These are phyloP conservation scores for Ciona savignyi DNA, from an alignment of 23 tunicate genomes.

Conservation along the genomic window DNA sequence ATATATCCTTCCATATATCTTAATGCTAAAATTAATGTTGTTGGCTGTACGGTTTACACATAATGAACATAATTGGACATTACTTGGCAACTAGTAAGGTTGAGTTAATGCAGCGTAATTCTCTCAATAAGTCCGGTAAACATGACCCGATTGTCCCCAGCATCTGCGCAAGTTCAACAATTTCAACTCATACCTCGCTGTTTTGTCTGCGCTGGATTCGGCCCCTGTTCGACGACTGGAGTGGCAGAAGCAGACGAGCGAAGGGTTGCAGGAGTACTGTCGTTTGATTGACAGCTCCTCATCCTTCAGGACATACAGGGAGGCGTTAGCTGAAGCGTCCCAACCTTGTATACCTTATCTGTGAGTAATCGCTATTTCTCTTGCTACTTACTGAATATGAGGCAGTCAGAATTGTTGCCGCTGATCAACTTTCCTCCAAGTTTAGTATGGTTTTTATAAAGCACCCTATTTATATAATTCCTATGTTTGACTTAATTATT, in stretches of 20 bases:
- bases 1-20: too few relatives aligned
- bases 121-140: neutral
- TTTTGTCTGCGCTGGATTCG: constrained; percentile 83
- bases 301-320: constrained; percentile 83
- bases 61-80: too few relatives aligned
- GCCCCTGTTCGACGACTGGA: constrained; percentile 88
- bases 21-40: neutral
- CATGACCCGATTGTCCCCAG: constrained; percentile 11
- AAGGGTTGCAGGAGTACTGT: constrained; percentile 89
- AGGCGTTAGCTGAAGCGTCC: constrained; percentile 63
- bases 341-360: constrained; percentile 86
- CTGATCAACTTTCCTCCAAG: too few relatives aligned
- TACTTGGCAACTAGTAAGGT: too few relatives aligned
- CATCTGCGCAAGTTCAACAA: constrained; percentile 86
- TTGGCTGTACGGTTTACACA: too few relatives aligned
- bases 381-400: too few relatives aligned
- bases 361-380: constrained; percentile 32
- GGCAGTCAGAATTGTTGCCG: too few relatives aligned
- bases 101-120: too few relatives aligned
- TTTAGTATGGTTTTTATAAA: neutral
- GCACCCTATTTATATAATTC: too few relatives aligned
- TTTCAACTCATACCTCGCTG: constrained; percentile 92
- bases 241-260: constrained; percentile 87
- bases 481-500: too few relatives aligned
- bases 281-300: constrained; percentile 84